Conservation (phyloP, 1,140 invertebrate genomes). For the Ceratoteleas bidentatus region DNA sequence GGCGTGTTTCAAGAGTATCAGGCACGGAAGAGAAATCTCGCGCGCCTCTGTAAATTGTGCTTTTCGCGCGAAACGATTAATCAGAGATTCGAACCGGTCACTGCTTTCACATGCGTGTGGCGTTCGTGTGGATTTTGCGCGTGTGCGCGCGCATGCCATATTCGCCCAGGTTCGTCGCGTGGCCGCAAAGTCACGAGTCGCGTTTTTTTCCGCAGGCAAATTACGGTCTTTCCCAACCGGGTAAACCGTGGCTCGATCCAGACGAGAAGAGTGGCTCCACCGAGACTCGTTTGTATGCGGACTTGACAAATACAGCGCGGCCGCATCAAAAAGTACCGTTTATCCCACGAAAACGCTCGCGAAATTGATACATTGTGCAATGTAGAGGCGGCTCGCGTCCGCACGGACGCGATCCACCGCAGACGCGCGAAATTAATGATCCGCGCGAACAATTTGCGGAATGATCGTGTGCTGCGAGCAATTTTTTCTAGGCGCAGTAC, state of each 20-base stretch:
- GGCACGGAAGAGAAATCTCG: slow-evolving; percentile 73
- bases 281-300: slow-evolving; percentile 54
- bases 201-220: slow-evolving; percentile 64
- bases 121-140: slow-evolving; percentile 48
- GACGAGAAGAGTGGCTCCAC: slow-evolving; percentile 34
- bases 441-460: no score
- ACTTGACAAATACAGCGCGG: slow-evolving; percentile 56
- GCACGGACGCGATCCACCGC: no score
- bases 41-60: slow-evolving; percentile 73
- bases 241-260: slow-evolving; percentile 56
- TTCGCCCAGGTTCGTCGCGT: slow-evolving; percentile 66
- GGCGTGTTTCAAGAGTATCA: slow-evolving; percentile 47
- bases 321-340: slow-evolving; percentile 55
- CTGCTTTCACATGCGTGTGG: slow-evolving; percentile 70
- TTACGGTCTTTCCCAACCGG: slow-evolving; percentile 63
- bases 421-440: no score
- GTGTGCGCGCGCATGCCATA: slow-evolving; percentile 58
- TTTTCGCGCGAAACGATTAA: slow-evolving; percentile 69
- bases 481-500: no score
- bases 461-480: no score
- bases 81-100: slow-evolving; percentile 70
- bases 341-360: slow-evolving; percentile 19
- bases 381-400: slow-evolving; percentile 31
- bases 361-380: slow-evolving; percentile 58
- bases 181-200: slow-evolving; percentile 65